phyloP scores from a whole-genome alignment of 2,797 vertebrate genomes.

The Columba guinea region DNA sequence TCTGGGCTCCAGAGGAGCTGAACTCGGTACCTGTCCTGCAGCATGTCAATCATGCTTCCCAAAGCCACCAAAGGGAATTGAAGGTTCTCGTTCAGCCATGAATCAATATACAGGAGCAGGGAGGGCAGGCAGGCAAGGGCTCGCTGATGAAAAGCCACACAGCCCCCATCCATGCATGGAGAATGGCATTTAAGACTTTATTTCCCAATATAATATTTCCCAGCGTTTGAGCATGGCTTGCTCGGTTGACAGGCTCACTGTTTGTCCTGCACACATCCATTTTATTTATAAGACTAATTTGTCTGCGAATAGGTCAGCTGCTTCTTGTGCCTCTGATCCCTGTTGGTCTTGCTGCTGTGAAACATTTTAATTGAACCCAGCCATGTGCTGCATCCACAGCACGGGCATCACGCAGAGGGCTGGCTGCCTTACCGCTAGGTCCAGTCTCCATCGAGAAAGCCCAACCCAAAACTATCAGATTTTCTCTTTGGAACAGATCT shows the following conservation, averaged over 20 bases:
- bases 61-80: not conserved
- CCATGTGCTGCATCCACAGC: not conserved
- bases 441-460: not conserved
- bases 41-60: not conserved
- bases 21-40: not conserved
- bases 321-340: not conserved
- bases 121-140: not conserved
- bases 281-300: slow-evolving; percentile 38
- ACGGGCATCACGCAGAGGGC: not conserved
- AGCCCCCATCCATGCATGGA: not conserved
- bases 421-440: not conserved
- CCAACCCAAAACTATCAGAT: not conserved
- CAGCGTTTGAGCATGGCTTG: not conserved
- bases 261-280: not conserved
- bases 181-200: slow-evolving; percentile 40
- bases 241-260: not conserved
- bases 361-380: not conserved
- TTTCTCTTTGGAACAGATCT: not conserved
- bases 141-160: not conserved
- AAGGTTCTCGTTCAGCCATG: not conserved
- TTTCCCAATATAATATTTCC: slow-evolving; percentile 36
- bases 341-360: not conserved
- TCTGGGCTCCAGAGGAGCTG: not conserved
- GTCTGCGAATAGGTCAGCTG: not conserved
- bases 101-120: slow-evolving; percentile 4